Evolutionary conservation across 2,113 vertebrate species (phyloP).

Genomic region (Mormyrus lacerda): DNA sequence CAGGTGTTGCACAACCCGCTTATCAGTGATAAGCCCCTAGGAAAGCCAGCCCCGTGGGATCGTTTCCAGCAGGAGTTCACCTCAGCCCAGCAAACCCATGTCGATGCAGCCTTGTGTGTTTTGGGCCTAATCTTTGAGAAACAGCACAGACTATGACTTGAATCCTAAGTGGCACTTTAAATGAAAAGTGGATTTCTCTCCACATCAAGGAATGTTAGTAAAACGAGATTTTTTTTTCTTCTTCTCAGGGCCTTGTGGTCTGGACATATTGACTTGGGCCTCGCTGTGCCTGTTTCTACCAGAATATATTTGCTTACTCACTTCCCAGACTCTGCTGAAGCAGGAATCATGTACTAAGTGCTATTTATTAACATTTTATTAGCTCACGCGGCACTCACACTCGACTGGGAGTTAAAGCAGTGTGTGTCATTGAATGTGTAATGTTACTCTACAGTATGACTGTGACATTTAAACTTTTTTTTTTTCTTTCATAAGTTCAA

Average conservation of each 20-base stretch:
- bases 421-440: constrained; percentile 13
- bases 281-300: not conserved
- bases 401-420: not conserved
- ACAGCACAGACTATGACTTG: constrained; percentile 3
- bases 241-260: not conserved
- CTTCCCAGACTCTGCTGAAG: not conserved
- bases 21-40: not conserved
- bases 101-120: not conserved
- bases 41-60: not conserved
- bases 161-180: not conserved
- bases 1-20: constrained; percentile 1
- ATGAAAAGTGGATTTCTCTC: constrained; percentile 9
- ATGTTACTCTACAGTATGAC: not conserved
- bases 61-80: not conserved
- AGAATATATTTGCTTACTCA: not conserved
- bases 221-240: not conserved
- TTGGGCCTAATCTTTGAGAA: constrained; percentile 6
- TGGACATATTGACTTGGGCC: not conserved
- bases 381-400: not conserved
- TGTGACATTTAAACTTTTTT: not conserved
- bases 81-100: not conserved
- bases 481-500: not conserved
- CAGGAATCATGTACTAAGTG: not conserved
- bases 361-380: constrained; percentile 5
- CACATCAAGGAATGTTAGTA: not conserved